Evolutionary conservation across 2,888 invertebrate species (phyloP).

Genomic region (Lutraria lutraria): DNA sequence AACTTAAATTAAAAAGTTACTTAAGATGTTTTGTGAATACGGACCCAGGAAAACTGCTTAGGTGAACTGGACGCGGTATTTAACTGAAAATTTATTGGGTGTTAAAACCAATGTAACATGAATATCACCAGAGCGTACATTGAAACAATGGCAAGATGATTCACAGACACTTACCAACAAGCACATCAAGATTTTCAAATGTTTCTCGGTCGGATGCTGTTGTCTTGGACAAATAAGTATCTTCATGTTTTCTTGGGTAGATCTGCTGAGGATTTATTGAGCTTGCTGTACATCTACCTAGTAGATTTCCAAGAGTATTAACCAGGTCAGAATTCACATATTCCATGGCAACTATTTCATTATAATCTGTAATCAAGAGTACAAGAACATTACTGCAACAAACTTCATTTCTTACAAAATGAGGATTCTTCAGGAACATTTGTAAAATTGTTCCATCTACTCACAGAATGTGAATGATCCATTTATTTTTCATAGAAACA

Average conservation of each 20-base stretch:
- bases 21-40: no score
- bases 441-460: no score
- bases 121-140: neutral
- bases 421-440: no score
- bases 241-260: constrained; percentile 89
- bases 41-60: no score
- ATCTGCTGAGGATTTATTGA: constrained; percentile 93
- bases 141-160: neutral
- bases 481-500: no score
- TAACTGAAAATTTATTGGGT: no score
- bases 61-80: no score
- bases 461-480: no score
- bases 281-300: constrained; percentile 92
- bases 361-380: constrained; percentile 91
- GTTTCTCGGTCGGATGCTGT: constrained; percentile 87
- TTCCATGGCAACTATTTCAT: constrained; percentile 91
- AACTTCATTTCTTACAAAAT: no score
- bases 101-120: neutral
- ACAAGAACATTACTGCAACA: constrained; percentile 35
- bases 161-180: constrained; percentile 87
- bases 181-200: constrained; percentile 88
- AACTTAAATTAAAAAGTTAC: no score
- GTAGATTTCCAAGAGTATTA: constrained; percentile 96
- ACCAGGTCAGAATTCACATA: constrained; percentile 96
- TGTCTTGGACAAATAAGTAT: constrained; percentile 73